Percentiles rank a stretch among this genome's conserved stretches.
These are phyloP conservation scores for Pteruthius melanotis DNA, from an alignment of 2,113 vertebrate genomes.

Conservation along the genomic window DNA sequence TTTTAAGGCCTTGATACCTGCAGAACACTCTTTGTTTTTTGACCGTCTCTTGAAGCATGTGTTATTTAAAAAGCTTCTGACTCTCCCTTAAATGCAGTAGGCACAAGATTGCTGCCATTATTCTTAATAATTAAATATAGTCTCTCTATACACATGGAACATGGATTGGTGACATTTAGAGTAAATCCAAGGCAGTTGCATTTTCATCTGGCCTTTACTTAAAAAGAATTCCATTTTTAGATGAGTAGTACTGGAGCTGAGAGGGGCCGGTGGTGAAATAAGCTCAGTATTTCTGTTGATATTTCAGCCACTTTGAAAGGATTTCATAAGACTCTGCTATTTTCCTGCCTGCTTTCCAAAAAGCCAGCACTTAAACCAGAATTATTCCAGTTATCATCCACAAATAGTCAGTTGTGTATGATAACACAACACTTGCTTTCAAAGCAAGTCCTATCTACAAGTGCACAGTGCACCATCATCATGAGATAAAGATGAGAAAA, in stretches of 20 bases:
- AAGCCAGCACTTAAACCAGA: background rate
- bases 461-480: background rate
- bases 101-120: background rate
- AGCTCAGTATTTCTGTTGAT: background rate
- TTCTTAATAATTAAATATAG: background rate
- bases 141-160: background rate
- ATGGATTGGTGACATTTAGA: background rate
- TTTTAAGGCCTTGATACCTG: background rate
- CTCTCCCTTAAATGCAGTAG: background rate
- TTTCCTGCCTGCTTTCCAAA: background rate
- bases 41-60: background rate
- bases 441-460: background rate
- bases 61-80: background rate
- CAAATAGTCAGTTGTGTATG: background rate
- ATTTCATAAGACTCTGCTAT: background rate
- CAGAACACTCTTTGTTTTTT: background rate
- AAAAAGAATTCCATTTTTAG: background rate
- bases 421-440: background rate
- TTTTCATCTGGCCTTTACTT: background rate
- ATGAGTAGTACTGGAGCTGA: background rate
- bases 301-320: background rate
- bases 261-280: background rate
- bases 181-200: background rate
- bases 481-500: background rate
- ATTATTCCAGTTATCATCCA: background rate